Percentiles rank a stretch among this genome's conserved stretches.
Evolutionary conservation across 2,113 vertebrate genomes (phyloP).

Genomic region (Gorilla gorilla): DNA sequence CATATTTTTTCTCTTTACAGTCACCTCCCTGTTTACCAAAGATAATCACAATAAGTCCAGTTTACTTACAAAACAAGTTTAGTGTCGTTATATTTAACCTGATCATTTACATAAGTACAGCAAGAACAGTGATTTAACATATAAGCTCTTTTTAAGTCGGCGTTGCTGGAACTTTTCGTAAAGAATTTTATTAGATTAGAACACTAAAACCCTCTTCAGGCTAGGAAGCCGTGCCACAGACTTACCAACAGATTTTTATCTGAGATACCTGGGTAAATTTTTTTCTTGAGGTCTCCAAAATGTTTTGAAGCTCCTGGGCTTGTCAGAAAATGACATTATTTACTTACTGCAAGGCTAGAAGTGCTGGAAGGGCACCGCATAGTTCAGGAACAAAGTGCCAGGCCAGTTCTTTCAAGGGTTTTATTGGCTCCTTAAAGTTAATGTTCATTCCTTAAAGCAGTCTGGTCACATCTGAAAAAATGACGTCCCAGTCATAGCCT

Average conservation of each 20-base stretch:
- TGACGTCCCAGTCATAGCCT: not conserved
- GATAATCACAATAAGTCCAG: not conserved
- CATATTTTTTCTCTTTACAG: not conserved
- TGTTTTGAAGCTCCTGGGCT: not conserved
- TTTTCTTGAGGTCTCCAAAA: not conserved
- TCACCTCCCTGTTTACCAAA: not conserved
- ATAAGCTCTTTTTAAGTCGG: not conserved
- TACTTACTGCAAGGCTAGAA: not conserved
- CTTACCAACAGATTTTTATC: not conserved
- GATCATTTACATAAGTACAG: not conserved
- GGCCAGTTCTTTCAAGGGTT: not conserved
- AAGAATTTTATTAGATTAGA: not conserved
- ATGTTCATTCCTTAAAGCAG: not conserved
- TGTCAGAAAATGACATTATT: not conserved
- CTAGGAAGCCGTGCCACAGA: not conserved
- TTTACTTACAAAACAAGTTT: not conserved
- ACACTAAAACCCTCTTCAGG: not conserved
- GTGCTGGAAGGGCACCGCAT: not conserved
- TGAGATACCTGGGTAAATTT: not conserved
- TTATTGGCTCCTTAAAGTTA: not conserved
- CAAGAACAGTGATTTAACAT: not conserved
- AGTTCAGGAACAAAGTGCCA: not conserved
- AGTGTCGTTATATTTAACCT: not conserved
- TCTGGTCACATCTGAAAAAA: not conserved
- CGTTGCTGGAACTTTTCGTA: not conserved